Evolutionary conservation across 2,888 invertebrate genomes (phyloP), one percentile per base, ranked within the genome.

Genomic region (Mythimna lalbum): DNA sequence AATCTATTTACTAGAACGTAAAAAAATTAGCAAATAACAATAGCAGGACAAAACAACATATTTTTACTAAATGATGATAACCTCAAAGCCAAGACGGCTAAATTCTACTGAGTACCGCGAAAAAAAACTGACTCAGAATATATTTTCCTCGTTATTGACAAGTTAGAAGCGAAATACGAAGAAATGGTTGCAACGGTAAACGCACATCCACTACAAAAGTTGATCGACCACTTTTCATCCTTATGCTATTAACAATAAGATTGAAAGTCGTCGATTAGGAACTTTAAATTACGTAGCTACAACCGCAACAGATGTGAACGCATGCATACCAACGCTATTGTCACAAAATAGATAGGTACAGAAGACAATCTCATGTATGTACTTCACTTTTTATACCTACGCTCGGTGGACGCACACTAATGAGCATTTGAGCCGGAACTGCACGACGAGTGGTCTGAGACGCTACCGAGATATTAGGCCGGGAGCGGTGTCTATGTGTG

Each of bases 121-220:
- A 23, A 33, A 57, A 21, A 2, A 27, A 19, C 43, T 74, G 9
- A 50, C 43, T n/a, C n/a, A 27, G 17, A 0, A 4, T 0, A 5
- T 9, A 0, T 76, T 80, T 52, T 75, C 76, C 68, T 63, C 19
- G 21, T 76, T 19, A 62, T 10, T 39, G 12, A n/a, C 56, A 31
- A 9, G 23, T 17, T 27, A 43, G 6, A 4, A 19, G 1, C 12
- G 0, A 21, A 74, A 57, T 75, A 64, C 56, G 14, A 17, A 43
- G 43, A 68, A 62, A 14, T 21, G 21, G 39, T 64, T 70, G 49
- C 62, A 65, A 59, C 49, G 55, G 21, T n/a, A n/a, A 63, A 55
- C 23, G 21, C 21, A 21, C 6, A 56, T 33, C 12, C 21, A 57
- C 57, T 21, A 5, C 56, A 2, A 21, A 33, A n/a, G 2, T 56